Conservation (phyloP, 1,140 invertebrate species). For the Polyergus mexicanus region DNA sequence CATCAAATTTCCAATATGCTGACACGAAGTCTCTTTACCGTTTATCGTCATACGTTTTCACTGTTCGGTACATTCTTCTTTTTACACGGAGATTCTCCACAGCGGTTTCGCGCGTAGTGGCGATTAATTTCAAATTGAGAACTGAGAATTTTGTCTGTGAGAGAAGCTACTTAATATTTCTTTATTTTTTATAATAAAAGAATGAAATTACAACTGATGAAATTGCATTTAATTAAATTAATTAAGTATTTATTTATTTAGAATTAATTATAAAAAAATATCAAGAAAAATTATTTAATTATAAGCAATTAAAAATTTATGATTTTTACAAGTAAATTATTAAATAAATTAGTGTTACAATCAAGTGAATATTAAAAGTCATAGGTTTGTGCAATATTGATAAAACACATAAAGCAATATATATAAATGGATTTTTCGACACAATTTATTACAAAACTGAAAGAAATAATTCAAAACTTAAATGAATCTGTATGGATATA, state of each 20-base stretch:
- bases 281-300: not conserved
- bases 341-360: not conserved
- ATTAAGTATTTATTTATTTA: not conserved
- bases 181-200: not conserved
- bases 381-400: not conserved
- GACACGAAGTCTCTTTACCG: slow-evolving; percentile 33
- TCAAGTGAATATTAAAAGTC: not conserved
- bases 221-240: slow-evolving; percentile 25
- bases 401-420: not conserved
- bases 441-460: not conserved
- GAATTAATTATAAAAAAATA: not conserved
- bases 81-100: not conserved
- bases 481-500: not conserved
- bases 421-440: not conserved
- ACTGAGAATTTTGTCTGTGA: not conserved
- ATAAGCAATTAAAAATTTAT: not conserved
- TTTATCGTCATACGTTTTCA: slow-evolving; percentile 43
- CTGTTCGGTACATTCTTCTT: slow-evolving; percentile 10
- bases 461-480: not conserved
- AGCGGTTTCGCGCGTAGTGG: not conserved
- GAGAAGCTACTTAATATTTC: not conserved
- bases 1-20: slow-evolving; percentile 53
- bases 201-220: not conserved
- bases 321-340: not conserved
- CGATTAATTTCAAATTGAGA: slow-evolving; percentile 32